phyloP scores from a whole-genome alignment of 1,140 invertebrate species.

The Euglossa dilemma region DNA sequence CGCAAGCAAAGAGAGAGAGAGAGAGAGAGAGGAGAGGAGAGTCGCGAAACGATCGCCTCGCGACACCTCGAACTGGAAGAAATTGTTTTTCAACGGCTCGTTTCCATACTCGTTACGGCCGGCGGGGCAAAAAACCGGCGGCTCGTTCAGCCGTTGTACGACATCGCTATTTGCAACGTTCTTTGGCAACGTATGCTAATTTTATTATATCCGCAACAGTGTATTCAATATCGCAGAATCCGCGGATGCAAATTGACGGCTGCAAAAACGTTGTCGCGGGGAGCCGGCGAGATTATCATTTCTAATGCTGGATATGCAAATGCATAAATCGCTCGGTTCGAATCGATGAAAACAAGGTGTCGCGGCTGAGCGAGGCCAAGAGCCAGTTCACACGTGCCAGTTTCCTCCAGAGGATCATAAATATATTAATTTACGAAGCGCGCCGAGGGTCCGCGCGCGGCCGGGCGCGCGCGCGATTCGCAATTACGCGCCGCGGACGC shows the following conservation, averaged over 20 bases:
- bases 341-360: constrained; percentile 40
- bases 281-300: constrained; percentile 49
- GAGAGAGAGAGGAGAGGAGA: too few relatives aligned
- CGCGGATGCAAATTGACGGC: constrained; percentile 16
- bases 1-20: too few relatives aligned
- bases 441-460: neutral
- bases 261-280: constrained; percentile 23
- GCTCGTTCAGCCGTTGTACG: neutral
- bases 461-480: constrained; percentile 9
- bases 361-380: constrained; percentile 29
- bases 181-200: constrained; percentile 47
- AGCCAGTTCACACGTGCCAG: constrained; percentile 51
- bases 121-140: neutral
- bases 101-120: constrained; percentile 12
- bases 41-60: neutral
- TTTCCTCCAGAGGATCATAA: constrained; percentile 43
- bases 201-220: constrained; percentile 57
- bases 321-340: constrained; percentile 32
- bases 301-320: constrained; percentile 39
- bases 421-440: constrained; percentile 52
- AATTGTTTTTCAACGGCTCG: constrained; percentile 11
- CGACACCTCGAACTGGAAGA: neutral
- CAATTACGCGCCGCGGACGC: neutral
- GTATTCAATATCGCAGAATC: constrained; percentile 34
- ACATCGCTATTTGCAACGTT: constrained; percentile 36